Base-by-base conservation (phyloP, 2,113 vertebrate species). In the Oriolus oriolus region DNA sequence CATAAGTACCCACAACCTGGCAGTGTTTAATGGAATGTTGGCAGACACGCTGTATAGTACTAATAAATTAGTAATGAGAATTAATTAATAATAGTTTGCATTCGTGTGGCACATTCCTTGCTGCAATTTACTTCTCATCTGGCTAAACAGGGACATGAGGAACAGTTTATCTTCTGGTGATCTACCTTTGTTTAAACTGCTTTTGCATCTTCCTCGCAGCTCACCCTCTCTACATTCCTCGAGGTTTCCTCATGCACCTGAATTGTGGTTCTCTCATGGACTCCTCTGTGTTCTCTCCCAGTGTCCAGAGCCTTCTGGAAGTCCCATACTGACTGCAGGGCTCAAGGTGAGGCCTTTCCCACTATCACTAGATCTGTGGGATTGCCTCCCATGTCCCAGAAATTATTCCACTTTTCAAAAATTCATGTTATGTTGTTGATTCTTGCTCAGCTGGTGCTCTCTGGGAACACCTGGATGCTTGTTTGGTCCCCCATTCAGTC, bases 61-160 rank as follows among this genome's bases (percentile, higher is more conserved):
- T 90, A 81, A 95, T 94, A 93, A 95, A 96, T 96, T 89, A 96
- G 45, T 96, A 88, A 96, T 96, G 85, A 86, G 74, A 70, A 94
- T 95, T 96, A 80, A 93, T 95, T 96, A 93, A 82, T 93, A 90
- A 95, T 91, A 84, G 71, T 94, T 90, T 50, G 21, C 41, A 78
- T 93, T 86, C 85, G 42, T 50, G 85, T 90, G 88, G 75, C 82
- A 63, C n/a, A 60, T 81, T 93, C 76, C 71, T 92, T 78, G 41
- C 79, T 75, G 82, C 71, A 79, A 30, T 95, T 95, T 94, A 86
- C 71, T 90, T 85, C 90, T 91, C 61, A 52, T 89, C 54, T 4
- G n/a, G 71, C 50, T 92, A 90, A 92, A 93, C 21, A 9, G 22
- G 54, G 50, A 50, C 63, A 31, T 33, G 74, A 88, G 59, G 70